Percentiles rank a stretch among this genome's conserved stretches.
phyloP scores from a whole-genome alignment of 2,113 vertebrate species.

The Otis tarda region DNA sequence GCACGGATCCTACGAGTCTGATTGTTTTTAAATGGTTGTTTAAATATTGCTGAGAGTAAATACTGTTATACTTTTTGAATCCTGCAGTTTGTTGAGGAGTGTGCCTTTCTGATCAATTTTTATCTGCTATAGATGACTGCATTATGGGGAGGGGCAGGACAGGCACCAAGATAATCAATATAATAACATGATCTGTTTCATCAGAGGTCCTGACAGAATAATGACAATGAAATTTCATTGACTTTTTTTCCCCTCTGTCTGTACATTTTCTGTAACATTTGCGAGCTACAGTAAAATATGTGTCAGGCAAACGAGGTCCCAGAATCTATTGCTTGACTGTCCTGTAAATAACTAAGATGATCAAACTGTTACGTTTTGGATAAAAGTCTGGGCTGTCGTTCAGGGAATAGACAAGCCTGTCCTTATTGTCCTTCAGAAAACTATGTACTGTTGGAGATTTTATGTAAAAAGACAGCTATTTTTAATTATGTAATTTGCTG shows the following conservation, averaged over 20 bases:
- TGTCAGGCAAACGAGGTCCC: neutral
- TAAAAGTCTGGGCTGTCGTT: neutral
- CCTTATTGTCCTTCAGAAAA: conserved; percentile 17
- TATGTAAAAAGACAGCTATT: neutral
- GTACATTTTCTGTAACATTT: neutral
- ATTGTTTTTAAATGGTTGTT: neutral
- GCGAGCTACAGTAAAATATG: neutral
- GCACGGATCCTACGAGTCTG: neutral
- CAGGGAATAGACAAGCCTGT: neutral
- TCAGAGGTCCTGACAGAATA: conserved; percentile 17
- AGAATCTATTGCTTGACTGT: conserved; percentile 8
- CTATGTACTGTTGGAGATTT: neutral
- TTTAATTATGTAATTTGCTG: neutral
- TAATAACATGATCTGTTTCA: conserved; percentile 37
- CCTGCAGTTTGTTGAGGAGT: neutral
- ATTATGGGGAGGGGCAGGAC: conserved; percentile 61
- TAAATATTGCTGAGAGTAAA: neutral
- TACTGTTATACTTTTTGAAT: neutral
- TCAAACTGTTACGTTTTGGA: neutral
- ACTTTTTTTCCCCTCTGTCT: neutral
- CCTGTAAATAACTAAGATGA: conserved; percentile 9
- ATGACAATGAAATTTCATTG: neutral
- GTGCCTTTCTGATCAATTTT: neutral
- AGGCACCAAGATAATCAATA: neutral
- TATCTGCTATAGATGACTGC: conserved; percentile 30